Percentiles rank a stretch among this genome's conserved stretches.
phyloP scores from a whole-genome alignment of 2,113 vertebrate genomes.

The Cromileptes altivelis region DNA sequence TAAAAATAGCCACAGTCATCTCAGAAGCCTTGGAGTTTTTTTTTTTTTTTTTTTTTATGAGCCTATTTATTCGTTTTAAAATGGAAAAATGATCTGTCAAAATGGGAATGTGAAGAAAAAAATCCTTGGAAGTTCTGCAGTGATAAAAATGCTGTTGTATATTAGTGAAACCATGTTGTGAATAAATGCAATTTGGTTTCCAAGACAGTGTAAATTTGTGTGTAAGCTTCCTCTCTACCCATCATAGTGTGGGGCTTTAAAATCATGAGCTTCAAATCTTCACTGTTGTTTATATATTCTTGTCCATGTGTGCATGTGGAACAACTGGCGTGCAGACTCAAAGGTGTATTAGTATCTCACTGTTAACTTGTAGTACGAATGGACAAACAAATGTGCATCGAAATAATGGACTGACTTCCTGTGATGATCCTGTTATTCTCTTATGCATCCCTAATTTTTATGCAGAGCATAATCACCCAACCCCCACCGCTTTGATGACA shows the following conservation, averaged over 20 bases:
- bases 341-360: not conserved
- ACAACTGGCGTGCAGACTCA: slow-evolving; percentile 4
- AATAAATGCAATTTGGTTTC: slow-evolving; percentile 1
- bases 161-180: not conserved
- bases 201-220: not conserved
- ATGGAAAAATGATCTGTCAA: slow-evolving; percentile 20
- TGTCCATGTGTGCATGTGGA: not conserved
- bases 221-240: not conserved
- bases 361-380: not conserved
- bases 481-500: slow-evolving; percentile 14
- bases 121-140: slow-evolving; percentile 4
- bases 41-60: slow-evolving; percentile 19
- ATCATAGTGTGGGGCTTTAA: not conserved
- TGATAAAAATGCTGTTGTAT: slow-evolving; percentile 7
- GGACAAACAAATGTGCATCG: not conserved
- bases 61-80: slow-evolving; percentile 23
- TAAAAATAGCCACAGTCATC: slow-evolving; percentile 60
- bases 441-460: slow-evolving; percentile 16
- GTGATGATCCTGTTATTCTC: slow-evolving; percentile 1
- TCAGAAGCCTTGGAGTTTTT: slow-evolving; percentile 10
- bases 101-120: slow-evolving; percentile 17
- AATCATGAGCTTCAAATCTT: not conserved
- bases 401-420: not conserved
- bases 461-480: not conserved
- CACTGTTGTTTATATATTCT: not conserved